Conservation (phyloP, 2,797 vertebrate genomes). For the Dicrostonyx torquatus region DNA sequence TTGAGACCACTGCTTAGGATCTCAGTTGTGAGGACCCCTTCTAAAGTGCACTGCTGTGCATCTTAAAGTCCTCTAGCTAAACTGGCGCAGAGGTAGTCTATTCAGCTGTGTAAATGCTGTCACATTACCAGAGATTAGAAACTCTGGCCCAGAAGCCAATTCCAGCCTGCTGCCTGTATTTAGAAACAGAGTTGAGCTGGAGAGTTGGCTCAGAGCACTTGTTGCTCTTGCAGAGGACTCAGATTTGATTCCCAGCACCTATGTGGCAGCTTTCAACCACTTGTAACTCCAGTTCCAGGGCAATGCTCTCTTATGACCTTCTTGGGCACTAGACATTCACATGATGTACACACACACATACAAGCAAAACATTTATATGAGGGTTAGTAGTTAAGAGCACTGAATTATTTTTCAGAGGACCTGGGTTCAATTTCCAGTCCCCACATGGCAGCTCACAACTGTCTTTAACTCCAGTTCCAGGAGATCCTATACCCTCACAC, state of each 20-base stretch:
- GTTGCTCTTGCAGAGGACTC: background rate
- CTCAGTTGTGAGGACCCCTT: background rate
- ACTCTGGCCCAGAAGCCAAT: background rate
- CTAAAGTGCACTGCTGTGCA: background rate
- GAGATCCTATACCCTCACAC: background rate
- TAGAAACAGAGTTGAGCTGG: background rate
- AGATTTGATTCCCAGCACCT: background rate
- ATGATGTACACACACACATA: background rate
- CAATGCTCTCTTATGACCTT: background rate
- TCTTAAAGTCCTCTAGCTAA: background rate
- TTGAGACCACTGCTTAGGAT: background rate
- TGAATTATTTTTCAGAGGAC: background rate
- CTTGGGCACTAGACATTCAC: background rate
- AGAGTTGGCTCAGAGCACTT: background rate
- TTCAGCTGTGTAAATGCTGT: constrained; percentile 34
- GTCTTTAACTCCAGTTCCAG: background rate
- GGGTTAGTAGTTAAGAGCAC: background rate
- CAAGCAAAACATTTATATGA: background rate
- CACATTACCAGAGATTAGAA: background rate
- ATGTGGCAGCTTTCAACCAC: background rate
- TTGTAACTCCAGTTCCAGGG: background rate
- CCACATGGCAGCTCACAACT: background rate
- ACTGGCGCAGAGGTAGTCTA: background rate
- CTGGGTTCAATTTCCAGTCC: background rate
- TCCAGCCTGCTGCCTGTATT: background rate